Conservation (phyloP, 2,888 invertebrate genomes). For the Diaphora mendica region DNA sequence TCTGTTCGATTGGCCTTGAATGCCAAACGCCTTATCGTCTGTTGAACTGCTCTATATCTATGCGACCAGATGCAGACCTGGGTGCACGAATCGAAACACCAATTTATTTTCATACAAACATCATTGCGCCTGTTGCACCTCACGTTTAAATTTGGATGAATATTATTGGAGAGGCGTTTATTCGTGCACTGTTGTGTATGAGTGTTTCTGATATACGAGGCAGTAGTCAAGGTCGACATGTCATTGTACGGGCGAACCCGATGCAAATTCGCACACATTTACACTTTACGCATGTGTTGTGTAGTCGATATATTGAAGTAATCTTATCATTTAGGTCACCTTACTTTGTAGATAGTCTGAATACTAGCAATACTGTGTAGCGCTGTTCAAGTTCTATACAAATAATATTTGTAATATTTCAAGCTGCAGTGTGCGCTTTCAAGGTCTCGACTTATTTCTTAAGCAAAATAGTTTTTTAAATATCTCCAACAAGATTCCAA, state of each 20-base stretch:
- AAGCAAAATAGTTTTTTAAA: not conserved
- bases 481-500: conserved; percentile 16
- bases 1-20: conserved; percentile 75
- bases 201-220: conserved; percentile 75
- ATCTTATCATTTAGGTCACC: conserved; percentile 87
- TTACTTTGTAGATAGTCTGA: conserved; percentile 81
- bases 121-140: conserved; percentile 18
- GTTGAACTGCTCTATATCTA: conserved; percentile 76
- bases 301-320: conserved; percentile 76
- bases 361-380: conserved; percentile 48
- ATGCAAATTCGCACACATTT: conserved; percentile 72
- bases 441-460: conserved; percentile 11
- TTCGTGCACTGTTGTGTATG: conserved; percentile 57
- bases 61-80: conserved; percentile 39
- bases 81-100: conserved; percentile 8
- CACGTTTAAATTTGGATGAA: conserved; percentile 54
- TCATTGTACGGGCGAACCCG: conserved; percentile 83
- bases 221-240: conserved; percentile 84
- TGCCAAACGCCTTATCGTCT: conserved; percentile 80
- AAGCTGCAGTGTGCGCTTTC: conserved; percentile 10
- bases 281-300: conserved; percentile 54
- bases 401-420: conserved; percentile 9
- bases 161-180: conserved; percentile 71
- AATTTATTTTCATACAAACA: conserved; percentile 29
- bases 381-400: conserved; percentile 26